Evolutionary conservation across 2,113 vertebrate species (phyloP).

Genomic region (Pelusios castaneus): DNA sequence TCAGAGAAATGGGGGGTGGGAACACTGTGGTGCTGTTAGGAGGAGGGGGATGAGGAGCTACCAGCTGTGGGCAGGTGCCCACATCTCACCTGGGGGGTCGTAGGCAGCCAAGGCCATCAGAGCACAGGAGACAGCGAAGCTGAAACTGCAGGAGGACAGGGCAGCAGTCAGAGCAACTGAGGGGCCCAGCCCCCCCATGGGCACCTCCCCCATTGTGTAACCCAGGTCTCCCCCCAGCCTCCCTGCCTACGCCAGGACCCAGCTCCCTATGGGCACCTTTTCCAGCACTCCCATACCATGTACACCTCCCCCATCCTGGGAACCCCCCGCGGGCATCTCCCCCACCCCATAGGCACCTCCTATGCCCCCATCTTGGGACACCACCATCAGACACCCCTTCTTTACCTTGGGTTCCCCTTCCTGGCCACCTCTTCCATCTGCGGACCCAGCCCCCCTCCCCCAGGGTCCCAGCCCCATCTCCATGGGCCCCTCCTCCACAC

Average conservation of each 20-base stretch:
- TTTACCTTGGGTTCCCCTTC: background rate
- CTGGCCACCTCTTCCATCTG: no score
- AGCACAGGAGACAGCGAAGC: slow-evolving; percentile 85
- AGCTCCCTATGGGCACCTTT: background rate
- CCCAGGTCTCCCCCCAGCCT: no score
- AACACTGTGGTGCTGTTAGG: background rate
- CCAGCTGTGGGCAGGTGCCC: background rate
- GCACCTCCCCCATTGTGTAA: no score
- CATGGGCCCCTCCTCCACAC: background rate
- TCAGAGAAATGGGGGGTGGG: background rate
- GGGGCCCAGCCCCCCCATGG: background rate
- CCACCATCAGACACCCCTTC: background rate
- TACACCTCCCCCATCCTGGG: background rate
- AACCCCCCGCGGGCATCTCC: no score
- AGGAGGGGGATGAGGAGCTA: background rate
- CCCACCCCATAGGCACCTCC: background rate
- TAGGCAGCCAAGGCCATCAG: slow-evolving; percentile 86
- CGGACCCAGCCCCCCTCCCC: background rate
- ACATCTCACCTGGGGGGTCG: slow-evolving; percentile 78
- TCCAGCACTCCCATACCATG: background rate
- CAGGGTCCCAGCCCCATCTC: background rate
- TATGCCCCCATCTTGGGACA: background rate
- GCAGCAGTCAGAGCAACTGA: background rate
- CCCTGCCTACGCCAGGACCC: no score
- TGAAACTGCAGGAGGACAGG: slow-evolving; percentile 69